These are phyloP conservation scores for Solea senegalensis DNA, from an alignment of 2,113 vertebrate genomes.

Conservation along the genomic window DNA sequence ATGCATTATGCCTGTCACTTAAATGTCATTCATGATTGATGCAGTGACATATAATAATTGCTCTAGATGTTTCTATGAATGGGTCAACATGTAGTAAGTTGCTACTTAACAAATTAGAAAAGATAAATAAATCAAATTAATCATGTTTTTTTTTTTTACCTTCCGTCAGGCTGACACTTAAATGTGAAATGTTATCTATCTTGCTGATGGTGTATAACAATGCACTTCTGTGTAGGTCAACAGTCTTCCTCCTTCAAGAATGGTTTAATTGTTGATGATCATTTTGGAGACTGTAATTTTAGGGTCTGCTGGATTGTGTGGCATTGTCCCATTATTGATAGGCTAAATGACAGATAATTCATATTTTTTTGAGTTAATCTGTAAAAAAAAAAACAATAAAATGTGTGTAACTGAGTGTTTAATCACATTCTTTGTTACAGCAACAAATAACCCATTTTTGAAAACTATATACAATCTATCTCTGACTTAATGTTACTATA, in stretches of 20 bases:
- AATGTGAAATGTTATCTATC: conserved; percentile 1
- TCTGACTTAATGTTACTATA: conserved; percentile 15
- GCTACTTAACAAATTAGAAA: conserved; percentile 12
- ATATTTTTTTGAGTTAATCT: too few species aligned
- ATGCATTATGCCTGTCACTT: conserved; percentile 3
- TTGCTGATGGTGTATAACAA: not conserved
- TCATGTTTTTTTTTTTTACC: not conserved
- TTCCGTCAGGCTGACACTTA: not conserved
- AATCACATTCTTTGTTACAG: conserved; percentile 3
- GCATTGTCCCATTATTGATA: not conserved
- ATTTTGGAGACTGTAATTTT: not conserved
- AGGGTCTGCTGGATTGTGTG: not conserved
- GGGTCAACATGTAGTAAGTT: conserved; percentile 1
- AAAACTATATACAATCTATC: conserved; percentile 15
- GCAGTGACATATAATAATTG: not conserved
- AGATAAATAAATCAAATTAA: conserved; percentile 8
- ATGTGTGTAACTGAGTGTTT: not conserved
- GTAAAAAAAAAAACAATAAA: too few species aligned
- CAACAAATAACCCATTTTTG: conserved; percentile 1
- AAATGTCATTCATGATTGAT: not conserved
- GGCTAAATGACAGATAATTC: too few species aligned
- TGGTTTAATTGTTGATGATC: not conserved
- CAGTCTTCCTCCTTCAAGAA: not conserved
- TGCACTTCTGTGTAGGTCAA: not conserved
- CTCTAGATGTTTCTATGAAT: not conserved